Conservation (phyloP, 1,140 invertebrate species). For the Drosophila rufa region DNA sequence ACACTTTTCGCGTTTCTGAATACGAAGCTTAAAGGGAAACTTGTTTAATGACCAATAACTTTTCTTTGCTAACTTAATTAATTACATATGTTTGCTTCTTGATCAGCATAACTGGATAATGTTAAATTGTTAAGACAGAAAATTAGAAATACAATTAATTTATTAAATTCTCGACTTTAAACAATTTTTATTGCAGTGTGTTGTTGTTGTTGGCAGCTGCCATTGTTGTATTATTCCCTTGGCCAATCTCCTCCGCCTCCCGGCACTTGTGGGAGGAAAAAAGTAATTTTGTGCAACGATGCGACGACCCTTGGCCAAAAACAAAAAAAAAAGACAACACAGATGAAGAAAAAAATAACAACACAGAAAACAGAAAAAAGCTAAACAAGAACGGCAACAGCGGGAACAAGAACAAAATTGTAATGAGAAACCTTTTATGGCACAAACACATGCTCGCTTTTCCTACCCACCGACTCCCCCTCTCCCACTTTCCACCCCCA, state of each 20-base stretch:
- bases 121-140: neutral
- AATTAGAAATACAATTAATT: neutral
- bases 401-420: slow-evolving; percentile 52
- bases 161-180: neutral
- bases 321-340: slow-evolving; percentile 38
- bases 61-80: neutral
- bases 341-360: slow-evolving; percentile 28
- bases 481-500: neutral
- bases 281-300: slow-evolving; percentile 81
- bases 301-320: slow-evolving; percentile 78
- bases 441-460: slow-evolving; percentile 77
- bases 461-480: slow-evolving; percentile 17
- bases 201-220: slow-evolving; percentile 5
- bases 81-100: too few relatives aligned
- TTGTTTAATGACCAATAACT: too few relatives aligned
- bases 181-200: neutral
- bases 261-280: slow-evolving; percentile 42
- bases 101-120: too few relatives aligned
- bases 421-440: slow-evolving; percentile 82
- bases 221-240: slow-evolving; percentile 19
- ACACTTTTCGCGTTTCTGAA: too few relatives aligned
- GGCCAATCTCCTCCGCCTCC: slow-evolving; percentile 14
- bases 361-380: slow-evolving; percentile 43
- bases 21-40: too few relatives aligned
- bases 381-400: slow-evolving; percentile 34